Percentiles rank a stretch among this genome's conserved stretches.
phyloP scores from a whole-genome alignment of 2,113 vertebrate species.

The Cheirogaleus medius region DNA sequence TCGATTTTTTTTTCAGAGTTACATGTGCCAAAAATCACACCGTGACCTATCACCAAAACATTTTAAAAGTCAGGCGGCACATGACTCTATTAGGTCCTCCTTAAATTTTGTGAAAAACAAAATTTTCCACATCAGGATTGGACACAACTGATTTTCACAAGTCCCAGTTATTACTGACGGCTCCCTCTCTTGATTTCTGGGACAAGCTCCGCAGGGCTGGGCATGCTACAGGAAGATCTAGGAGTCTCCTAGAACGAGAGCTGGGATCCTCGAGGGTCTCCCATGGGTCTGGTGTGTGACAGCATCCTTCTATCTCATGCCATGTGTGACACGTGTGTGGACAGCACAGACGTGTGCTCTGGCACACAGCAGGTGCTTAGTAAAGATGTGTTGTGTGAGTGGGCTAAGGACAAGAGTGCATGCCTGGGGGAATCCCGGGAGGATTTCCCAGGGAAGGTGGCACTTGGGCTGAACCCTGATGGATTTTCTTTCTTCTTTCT shows the following conservation, averaged over 20 bases:
- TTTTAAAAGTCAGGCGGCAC: not conserved
- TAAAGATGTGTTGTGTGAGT: not conserved
- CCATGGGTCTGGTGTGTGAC: no score
- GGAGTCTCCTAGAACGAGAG: not conserved
- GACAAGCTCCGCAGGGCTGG: not conserved
- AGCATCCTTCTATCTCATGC: no score
- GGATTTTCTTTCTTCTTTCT: not conserved
- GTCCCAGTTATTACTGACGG: not conserved
- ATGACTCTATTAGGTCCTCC: not conserved
- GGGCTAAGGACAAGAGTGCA: not conserved
- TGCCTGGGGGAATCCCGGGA: no score
- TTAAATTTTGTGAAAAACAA: not conserved
- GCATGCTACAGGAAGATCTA: not conserved
- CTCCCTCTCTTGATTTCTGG: not conserved
- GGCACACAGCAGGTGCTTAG: not conserved
- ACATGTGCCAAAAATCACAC: not conserved
- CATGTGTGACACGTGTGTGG: rapidly evolving
- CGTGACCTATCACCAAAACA: not conserved
- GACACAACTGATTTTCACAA: not conserved
- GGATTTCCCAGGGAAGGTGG: not conserved
- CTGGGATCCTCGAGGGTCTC: not conserved
- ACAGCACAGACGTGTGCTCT: not conserved
- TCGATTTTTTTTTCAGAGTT: not conserved
- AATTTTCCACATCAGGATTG: no score
- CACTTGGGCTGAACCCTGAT: not conserved